Conservation (phyloP, 2,797 vertebrate species). For the Scleropages formosus region DNA sequence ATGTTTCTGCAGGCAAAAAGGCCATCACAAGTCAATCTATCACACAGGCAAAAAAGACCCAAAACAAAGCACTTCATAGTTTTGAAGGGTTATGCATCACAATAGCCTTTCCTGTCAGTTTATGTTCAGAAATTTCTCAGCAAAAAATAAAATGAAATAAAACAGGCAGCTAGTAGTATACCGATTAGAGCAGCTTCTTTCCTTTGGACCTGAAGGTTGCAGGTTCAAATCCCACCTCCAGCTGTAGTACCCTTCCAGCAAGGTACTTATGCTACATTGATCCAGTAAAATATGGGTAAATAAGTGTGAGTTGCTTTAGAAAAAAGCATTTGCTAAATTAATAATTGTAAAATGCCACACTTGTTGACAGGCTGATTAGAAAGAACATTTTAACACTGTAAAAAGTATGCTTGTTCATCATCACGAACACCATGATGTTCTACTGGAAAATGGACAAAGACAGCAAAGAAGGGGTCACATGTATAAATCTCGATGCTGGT, state of each 20-base stretch:
- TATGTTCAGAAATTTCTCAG: conserved; percentile 57
- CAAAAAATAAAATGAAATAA: conserved; percentile 55
- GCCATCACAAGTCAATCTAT: conserved; percentile 61
- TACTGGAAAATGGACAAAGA: not conserved
- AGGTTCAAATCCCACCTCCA: too few relatives aligned
- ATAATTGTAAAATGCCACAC: conserved; percentile 50
- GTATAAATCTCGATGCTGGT: too few relatives aligned
- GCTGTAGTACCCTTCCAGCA: too few relatives aligned
- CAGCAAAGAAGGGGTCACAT: too few relatives aligned
- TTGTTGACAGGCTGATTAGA: conserved; percentile 52
- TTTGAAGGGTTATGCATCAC: conserved; percentile 76
- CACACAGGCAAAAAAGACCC: conserved; percentile 45
- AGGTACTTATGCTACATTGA: too few relatives aligned
- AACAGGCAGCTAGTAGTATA: too few relatives aligned
- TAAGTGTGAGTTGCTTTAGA: too few relatives aligned
- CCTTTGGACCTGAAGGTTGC: too few relatives aligned
- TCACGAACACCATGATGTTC: conserved; percentile 1
- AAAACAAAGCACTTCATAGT: conserved; percentile 67
- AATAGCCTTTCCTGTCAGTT: conserved; percentile 63
- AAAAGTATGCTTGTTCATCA: conserved; percentile 44
- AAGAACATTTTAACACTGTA: conserved; percentile 62
- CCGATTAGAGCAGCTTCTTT: too few relatives aligned
- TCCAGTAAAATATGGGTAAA: too few relatives aligned
- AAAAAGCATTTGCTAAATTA: too few relatives aligned
- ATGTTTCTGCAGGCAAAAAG: conserved; percentile 50